Evolutionary conservation across 2,888 invertebrate genomes (phyloP).

Genomic region (Eupelmus urozonus): DNA sequence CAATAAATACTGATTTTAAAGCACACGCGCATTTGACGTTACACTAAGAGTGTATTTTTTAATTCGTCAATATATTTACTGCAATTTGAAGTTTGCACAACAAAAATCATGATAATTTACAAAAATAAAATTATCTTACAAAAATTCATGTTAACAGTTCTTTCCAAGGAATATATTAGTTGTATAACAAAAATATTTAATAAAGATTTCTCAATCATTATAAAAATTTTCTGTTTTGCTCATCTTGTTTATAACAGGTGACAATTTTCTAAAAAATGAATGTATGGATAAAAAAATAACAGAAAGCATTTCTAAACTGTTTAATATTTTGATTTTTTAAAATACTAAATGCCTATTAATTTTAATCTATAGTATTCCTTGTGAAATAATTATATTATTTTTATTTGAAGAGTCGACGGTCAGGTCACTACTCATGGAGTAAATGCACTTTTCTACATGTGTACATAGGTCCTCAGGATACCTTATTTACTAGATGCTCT

Average conservation of each 20-base stretch:
- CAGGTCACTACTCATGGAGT: slow-evolving; percentile 36
- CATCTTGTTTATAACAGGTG: neutral
- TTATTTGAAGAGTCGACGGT: slow-evolving; percentile 28
- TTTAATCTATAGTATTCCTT: slow-evolving; percentile 21
- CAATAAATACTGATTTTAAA: slow-evolving; percentile 18
- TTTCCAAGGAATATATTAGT: slow-evolving; percentile 14
- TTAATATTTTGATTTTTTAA: slow-evolving; percentile 20
- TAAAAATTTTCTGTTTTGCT: slow-evolving; percentile 22
- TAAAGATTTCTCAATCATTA: slow-evolving; percentile 18
- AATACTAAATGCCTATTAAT: slow-evolving; percentile 30
- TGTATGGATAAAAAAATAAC: slow-evolving; percentile 24
- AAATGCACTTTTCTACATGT: slow-evolving; percentile 46
- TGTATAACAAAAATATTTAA: slow-evolving; percentile 44
- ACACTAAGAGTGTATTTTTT: slow-evolving; percentile 4
- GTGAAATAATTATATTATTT: slow-evolving; percentile 16
- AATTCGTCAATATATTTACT: slow-evolving; percentile 19
- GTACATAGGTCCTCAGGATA: slow-evolving; percentile 17
- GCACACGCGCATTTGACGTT: neutral
- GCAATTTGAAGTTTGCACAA: slow-evolving; percentile 17
- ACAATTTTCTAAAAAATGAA: slow-evolving; percentile 26
- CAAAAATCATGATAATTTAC: slow-evolving; percentile 31
- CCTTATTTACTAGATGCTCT: slow-evolving; percentile 22
- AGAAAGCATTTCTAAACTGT: slow-evolving; percentile 15
- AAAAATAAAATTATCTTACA: slow-evolving; percentile 51
- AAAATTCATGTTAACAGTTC: slow-evolving; percentile 15